A percentile compares a stretch with the other conserved stretches of the same genome.
Evolutionary conservation across 2,888 invertebrate genomes (phyloP).

Genomic region (Drosophila pseudotakahashii): DNA sequence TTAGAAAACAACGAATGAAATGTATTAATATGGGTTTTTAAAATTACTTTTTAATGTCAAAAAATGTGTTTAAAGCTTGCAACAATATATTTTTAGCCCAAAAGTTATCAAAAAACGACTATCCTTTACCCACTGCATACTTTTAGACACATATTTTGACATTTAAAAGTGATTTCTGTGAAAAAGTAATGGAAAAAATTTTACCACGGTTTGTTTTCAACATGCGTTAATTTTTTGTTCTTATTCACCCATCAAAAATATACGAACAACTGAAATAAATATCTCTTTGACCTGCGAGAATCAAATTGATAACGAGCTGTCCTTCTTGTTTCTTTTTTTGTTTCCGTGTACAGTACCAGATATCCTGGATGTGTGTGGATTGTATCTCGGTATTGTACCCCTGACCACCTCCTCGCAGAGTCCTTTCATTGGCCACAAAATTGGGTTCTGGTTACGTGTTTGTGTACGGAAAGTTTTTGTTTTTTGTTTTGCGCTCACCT

Average conservation of each 20-base stretch:
- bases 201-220: too few relatives aligned
- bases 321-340: not conserved
- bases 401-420: conserved; percentile 5
- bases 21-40: too few relatives aligned
- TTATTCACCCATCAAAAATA: not conserved
- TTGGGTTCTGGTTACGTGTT: conserved; percentile 60
- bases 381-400: conserved; percentile 19
- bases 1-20: too few relatives aligned
- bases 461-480: conserved; percentile 38
- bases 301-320: not conserved
- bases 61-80: too few relatives aligned
- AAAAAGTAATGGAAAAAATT: too few relatives aligned
- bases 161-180: too few relatives aligned
- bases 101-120: too few relatives aligned
- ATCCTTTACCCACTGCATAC: too few relatives aligned
- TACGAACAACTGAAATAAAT: not conserved
- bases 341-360: not conserved
- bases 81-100: too few relatives aligned
- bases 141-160: too few relatives aligned
- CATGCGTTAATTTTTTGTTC: not conserved
- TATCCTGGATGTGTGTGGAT: not conserved
- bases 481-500: conserved; percentile 31
- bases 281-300: not conserved
- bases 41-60: too few relatives aligned
- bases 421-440: conserved; percentile 60